phyloP scores from a whole-genome alignment of 2,888 invertebrate genomes.

The Eremobia ochroleuca region DNA sequence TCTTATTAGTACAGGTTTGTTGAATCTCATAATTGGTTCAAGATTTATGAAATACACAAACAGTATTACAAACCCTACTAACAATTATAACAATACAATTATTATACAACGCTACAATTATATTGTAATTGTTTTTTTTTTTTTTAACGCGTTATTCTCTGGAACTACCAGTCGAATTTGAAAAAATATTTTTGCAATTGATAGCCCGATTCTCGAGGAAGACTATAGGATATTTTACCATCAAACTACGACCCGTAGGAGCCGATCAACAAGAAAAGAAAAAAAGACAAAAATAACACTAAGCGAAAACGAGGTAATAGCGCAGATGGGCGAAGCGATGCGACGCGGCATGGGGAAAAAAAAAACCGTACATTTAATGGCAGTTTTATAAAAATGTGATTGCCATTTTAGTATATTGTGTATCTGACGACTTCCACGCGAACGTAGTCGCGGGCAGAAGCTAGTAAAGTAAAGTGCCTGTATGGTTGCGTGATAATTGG shows the following conservation, averaged over 20 bases:
- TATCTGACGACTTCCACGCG: background rate
- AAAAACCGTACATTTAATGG: too few relatives aligned
- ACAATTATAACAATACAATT: too few relatives aligned
- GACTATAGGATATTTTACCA: background rate
- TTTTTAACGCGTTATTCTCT: background rate
- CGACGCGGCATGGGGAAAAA: too few relatives aligned
- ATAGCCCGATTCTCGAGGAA: background rate
- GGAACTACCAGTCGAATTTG: too few relatives aligned
- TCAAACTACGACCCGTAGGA: background rate
- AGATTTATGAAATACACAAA: conserved; percentile 42
- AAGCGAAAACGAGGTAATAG: background rate
- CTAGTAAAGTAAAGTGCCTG: conserved; percentile 13
- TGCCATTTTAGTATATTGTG: background rate
- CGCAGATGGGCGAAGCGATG: background rate
- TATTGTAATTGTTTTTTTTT: too few relatives aligned
- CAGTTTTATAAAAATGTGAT: background rate
- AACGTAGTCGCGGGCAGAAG: background rate
- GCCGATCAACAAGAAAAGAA: background rate
- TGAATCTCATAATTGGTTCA: conserved; percentile 55
- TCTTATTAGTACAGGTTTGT: conserved; percentile 36
- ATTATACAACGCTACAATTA: too few relatives aligned
- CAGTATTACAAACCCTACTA: conserved; percentile 32
- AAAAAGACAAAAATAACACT: background rate
- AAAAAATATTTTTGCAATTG: background rate
- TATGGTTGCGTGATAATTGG: conserved; percentile 60